Conservation (phyloP, 92 coral and sea anemone species). For the Epizoanthus rinbou region DNA sequence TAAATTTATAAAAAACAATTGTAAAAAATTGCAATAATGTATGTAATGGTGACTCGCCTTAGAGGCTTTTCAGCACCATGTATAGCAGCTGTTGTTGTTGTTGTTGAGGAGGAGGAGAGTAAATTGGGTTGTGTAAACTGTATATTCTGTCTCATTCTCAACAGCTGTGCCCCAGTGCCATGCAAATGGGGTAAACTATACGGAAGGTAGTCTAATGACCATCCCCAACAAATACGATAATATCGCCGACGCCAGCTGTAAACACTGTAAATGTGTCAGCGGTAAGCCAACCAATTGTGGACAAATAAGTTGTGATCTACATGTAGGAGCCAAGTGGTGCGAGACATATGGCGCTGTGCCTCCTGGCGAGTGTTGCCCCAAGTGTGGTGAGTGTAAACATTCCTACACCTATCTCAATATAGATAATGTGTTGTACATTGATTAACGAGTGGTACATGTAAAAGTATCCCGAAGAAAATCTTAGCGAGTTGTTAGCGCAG, state of each 20-base stretch:
- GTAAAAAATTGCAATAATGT: no score
- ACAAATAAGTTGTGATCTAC: neutral
- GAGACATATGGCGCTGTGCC: slow-evolving; percentile 5
- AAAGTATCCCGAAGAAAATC: no score
- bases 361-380: slow-evolving; percentile 27
- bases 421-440: no score
- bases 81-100: no score
- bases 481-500: no score
- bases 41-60: no score
- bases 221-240: slow-evolving; percentile 4
- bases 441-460: no score
- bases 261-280: slow-evolving; percentile 5
- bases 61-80: no score
- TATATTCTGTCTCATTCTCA: neutral
- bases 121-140: neutral
- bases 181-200: slow-evolving; percentile 6
- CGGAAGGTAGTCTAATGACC: neutral
- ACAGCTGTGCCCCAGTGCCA: slow-evolving; percentile 14
- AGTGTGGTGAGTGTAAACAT: neutral
- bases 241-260: neutral
- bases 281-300: neutral
- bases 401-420: no score
- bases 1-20: no score
- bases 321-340: neutral
- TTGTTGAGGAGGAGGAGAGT: no score